Evolutionary conservation across 1,140 invertebrate genomes (phyloP).

Genomic region (Leptinotarsa defecta): DNA sequence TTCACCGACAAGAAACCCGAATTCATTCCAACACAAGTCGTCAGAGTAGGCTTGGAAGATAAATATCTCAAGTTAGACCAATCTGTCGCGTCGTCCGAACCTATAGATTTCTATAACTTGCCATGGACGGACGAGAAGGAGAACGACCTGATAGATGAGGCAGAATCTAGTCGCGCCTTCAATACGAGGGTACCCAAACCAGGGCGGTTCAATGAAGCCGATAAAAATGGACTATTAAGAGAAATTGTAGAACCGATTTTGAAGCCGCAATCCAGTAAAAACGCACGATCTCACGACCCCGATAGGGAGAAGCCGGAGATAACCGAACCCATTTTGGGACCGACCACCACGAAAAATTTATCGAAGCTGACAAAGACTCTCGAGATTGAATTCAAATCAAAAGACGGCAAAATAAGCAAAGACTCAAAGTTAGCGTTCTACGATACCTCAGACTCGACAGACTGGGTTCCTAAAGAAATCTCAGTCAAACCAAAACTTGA

Average conservation of each 20-base stretch:
- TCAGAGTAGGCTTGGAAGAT: slow-evolving; percentile 51
- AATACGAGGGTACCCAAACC: slow-evolving; percentile 59
- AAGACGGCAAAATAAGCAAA: background rate
- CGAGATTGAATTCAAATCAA: background rate
- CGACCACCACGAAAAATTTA: slow-evolving; percentile 60
- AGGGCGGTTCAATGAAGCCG: slow-evolving; percentile 47
- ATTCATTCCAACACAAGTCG: slow-evolving; percentile 54
- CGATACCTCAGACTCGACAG: slow-evolving; percentile 1
- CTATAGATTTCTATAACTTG: slow-evolving; percentile 56
- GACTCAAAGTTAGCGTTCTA: background rate
- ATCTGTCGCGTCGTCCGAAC: slow-evolving; percentile 53
- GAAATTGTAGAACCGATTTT: slow-evolving; percentile 61
- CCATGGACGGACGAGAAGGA: slow-evolving; percentile 60
- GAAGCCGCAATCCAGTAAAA: slow-evolving; percentile 57
- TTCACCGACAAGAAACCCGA: slow-evolving; percentile 25
- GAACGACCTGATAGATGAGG: slow-evolving; percentile 59
- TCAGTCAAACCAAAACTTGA: slow-evolving; percentile 29
- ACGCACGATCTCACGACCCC: slow-evolving; percentile 58
- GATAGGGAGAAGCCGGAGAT: slow-evolving; percentile 64
- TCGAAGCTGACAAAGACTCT: background rate
- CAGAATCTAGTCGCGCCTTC: slow-evolving; percentile 65
- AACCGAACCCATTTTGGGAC: slow-evolving; percentile 71
- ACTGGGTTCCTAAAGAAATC: slow-evolving; percentile 43
- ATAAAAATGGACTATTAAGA: slow-evolving; percentile 28
- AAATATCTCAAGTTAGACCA: slow-evolving; percentile 33